A percentile compares a stretch with the other conserved stretches of the same genome.
Conservation (phyloP, 2,797 vertebrate genomes). For the Sparus aurata region DNA sequence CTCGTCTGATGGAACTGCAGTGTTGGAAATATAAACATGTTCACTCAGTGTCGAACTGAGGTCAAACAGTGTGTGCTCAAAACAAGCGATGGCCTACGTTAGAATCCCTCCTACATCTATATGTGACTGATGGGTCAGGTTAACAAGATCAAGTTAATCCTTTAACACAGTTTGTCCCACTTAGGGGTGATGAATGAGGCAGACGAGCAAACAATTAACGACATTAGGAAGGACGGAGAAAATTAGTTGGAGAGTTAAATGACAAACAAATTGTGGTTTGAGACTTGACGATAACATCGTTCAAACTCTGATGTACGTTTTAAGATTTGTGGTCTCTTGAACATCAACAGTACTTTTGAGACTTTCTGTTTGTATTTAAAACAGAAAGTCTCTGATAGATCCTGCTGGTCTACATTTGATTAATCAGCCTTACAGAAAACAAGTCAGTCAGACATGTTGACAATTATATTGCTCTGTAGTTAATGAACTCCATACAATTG, state of each 20-base stretch:
- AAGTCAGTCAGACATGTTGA: neutral
- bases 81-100: neutral
- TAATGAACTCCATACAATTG: too few species aligned
- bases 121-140: conserved; percentile 3
- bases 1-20: neutral
- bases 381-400: neutral
- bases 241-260: neutral
- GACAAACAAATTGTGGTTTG: neutral
- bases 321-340: neutral
- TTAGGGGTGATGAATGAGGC: neutral
- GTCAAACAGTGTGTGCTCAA: neutral
- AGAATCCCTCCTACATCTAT: neutral
- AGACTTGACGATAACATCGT: neutral
- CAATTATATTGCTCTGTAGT: neutral
- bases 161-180: neutral
- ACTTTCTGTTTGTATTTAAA: neutral
- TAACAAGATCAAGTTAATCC: conserved; percentile 30
- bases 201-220: neutral
- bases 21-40: neutral
- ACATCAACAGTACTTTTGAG: neutral
- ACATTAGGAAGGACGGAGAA: neutral
- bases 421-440: neutral
- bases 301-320: neutral
- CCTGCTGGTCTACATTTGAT: neutral
- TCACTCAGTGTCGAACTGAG: neutral